Evolutionary conservation across 2,797 vertebrate genomes (phyloP), one percentile per base, ranked within the genome.

Genomic region (Sebastes kiyomatsui): DNA sequence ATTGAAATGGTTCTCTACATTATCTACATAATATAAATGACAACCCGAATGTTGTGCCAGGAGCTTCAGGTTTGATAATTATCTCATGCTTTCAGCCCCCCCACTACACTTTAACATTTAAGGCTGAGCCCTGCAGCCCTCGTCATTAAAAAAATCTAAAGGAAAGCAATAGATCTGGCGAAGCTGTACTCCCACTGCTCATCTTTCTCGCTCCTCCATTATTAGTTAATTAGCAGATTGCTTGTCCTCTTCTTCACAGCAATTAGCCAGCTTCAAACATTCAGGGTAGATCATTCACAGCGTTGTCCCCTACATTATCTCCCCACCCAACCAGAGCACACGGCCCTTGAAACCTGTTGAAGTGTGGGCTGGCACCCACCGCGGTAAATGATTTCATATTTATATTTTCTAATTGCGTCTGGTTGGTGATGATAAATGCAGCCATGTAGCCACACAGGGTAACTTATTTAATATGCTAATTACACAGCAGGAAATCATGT

Each of bases 381-480:
- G 81, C 25, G 49, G 68, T 87, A 72, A 83, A 90, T 84, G 9
- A 84, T 90, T 92, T 89, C 38, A 82, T 89, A 93, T 93, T 91
- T 91, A 84, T 82, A 77, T 85, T 62, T 82, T 91, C 84, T 94
- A 93, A 95, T 94, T 94, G 91, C 62, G 20, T 91, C 90, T 88
- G 84, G 73, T 92, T 86, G 87, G 76, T 46, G 71, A 86, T 93
- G 92, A 95, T 95, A 82, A 95, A 95, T 93, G 62, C 82, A 80
- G 61, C 80, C 67, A 65, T 59, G 81, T 70, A 82, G 79, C 92
- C 77, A 76, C 84, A n/a, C 72, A 59, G 76, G 81, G 87, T 66
- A 78, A 61, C 88, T 93, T 87, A 91, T 94, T 95, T 93, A 91
- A 94, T 93, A 94, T 95, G 94, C 85, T 90, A 94, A 94, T 94